Percentiles rank a stretch among this genome's conserved stretches.
phyloP scores from a whole-genome alignment of 2,797 vertebrate species.

The Buceros bicornis region DNA sequence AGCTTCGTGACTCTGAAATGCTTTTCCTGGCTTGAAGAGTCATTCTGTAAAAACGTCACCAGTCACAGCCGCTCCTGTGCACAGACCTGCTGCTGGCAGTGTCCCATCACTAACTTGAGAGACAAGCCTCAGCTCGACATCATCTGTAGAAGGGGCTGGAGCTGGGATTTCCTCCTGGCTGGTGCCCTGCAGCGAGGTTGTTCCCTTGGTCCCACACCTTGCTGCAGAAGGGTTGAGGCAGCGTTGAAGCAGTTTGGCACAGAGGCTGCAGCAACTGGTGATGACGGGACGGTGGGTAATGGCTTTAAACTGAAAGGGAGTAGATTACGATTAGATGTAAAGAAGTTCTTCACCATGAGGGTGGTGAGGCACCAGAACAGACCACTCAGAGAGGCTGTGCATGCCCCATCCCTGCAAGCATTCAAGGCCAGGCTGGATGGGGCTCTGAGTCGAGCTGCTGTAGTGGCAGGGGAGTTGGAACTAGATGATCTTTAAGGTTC shows the following conservation, averaged over 20 bases:
- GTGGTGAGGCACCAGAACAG: neutral
- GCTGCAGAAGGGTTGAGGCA: neutral
- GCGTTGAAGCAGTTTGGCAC: neutral
- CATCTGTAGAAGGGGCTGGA: neutral
- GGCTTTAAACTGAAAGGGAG: neutral
- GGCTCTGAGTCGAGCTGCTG: neutral
- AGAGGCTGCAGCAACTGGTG: neutral
- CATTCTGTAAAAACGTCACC: neutral
- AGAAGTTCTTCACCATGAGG: neutral
- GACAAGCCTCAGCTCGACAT: neutral
- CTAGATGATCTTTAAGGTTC: neutral
- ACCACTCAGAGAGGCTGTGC: neutral
- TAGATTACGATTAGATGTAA: too few species aligned
- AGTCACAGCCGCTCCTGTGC: neutral
- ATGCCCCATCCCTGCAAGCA: neutral
- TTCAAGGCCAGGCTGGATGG: neutral
- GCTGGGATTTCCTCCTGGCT: neutral
- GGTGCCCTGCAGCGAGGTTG: neutral
- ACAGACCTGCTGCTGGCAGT: neutral
- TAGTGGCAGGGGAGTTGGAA: neutral
- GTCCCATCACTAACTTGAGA: neutral
- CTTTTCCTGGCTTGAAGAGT: slow-evolving; percentile 13
- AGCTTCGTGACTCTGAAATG: neutral
- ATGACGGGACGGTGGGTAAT: neutral
- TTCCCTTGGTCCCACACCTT: neutral